Base-by-base conservation (phyloP, 2,797 vertebrate genomes). In the Eulemur coronatus region DNA sequence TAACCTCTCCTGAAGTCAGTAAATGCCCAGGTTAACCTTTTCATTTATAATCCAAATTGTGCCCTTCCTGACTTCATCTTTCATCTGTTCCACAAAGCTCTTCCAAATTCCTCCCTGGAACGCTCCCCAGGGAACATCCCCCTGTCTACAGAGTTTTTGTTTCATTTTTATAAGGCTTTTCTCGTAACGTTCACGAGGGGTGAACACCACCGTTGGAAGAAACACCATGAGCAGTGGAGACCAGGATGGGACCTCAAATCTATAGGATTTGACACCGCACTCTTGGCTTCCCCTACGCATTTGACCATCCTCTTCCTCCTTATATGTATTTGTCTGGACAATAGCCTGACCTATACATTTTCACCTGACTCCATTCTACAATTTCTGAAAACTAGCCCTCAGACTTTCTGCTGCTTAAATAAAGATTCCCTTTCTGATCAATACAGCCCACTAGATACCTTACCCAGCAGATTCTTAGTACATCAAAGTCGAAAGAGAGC, bases 391-490 rank as follows among this genome's bases (percentile, higher is more conserved):
- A 70, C 46, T 2, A 75, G 75, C 30, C 20, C n/a, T 65, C 46
- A 35, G 72, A 82, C 67, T 59, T 81, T 69, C 14, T 1, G 4
- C 33, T 65, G 33, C 22, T 67, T 59, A 30, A 35, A 22, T 38
- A 59, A 96, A 92, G 46, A 70, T 26, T 86, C 26, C 22, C 11
- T 67, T 38, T 91, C 72, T 67, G 88, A 95, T 93, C 92, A 48
- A 89, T 95, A 59, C 22, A 12, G 18, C 50, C 55, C 33, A 70
- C 76, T 61, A 11, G 0, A 38, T 65, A 69, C 50, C 43, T 89
- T 8, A 17, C n/a, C 30, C 55, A 78, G 80, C 41, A 67, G 41
- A 78, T 52, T 35, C 91, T 92, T 38, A 73, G 57, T 38, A 59
- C 79, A 76, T 70, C 59, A 80, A 75, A 96, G 94, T 73, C 6